phyloP scores from a whole-genome alignment of 1,140 invertebrate species.

The Brachionus angularis region DNA sequence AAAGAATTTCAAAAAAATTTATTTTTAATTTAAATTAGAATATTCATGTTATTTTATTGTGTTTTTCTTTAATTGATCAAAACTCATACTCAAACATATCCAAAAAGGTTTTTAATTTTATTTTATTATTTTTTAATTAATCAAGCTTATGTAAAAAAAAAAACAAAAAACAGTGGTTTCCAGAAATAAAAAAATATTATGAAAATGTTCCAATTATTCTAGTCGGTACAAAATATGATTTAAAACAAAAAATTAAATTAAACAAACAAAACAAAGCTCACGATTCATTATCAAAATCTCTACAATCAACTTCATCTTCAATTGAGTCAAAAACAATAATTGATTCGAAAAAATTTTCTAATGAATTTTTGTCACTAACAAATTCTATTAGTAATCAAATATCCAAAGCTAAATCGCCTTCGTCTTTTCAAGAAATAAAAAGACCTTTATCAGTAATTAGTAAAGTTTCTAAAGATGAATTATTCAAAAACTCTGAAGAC shows the following conservation, averaged over 20 bases:
- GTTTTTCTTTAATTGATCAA: slow-evolving; percentile 36
- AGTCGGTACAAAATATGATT: slow-evolving; percentile 65
- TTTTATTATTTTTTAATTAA: neutral
- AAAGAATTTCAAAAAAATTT: neutral
- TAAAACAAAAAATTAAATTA: slow-evolving; percentile 14
- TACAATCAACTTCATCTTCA: neutral
- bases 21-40: slow-evolving; percentile 11
- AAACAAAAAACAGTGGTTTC: slow-evolving; percentile 65
- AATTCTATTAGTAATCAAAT: neutral
- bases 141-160: neutral
- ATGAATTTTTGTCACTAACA: slow-evolving; percentile 2
- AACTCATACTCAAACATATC: slow-evolving; percentile 13
- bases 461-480: slow-evolving; percentile 14
- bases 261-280: slow-evolving; percentile 7
- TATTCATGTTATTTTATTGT: slow-evolving; percentile 33
- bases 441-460: neutral
- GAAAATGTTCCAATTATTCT: slow-evolving; percentile 79
- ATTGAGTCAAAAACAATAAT: neutral
- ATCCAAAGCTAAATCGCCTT: slow-evolving; percentile 10
- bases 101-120: slow-evolving; percentile 15
- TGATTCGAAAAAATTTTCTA: slow-evolving; percentile 29
- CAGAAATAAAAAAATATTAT: slow-evolving; percentile 80
- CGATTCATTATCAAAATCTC: neutral
- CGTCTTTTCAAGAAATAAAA: slow-evolving; percentile 9
- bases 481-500: neutral